Conservation (phyloP, 1,140 invertebrate genomes). For the Callitettix versicolor region DNA sequence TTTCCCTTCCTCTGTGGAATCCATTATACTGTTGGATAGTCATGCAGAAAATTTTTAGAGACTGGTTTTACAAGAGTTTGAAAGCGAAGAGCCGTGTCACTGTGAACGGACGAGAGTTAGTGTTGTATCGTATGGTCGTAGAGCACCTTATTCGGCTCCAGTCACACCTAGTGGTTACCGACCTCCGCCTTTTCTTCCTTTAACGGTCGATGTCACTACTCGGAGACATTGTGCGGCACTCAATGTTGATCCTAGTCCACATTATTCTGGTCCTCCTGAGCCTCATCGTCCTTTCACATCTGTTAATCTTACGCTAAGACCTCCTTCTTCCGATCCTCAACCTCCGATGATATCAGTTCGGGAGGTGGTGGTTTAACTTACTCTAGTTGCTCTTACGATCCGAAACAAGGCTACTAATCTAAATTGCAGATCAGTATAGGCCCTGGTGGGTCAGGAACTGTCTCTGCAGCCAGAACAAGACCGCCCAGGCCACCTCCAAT, state of each 20-base stretch:
- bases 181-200: conserved; percentile 12
- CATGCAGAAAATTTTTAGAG: too few species aligned
- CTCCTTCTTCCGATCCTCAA: conserved; percentile 46
- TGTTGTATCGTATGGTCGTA: conserved; percentile 11
- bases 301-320: conserved; percentile 52
- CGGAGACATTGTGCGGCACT: conserved; percentile 27
- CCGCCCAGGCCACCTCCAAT: neutral
- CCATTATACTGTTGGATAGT: too few species aligned
- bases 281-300: conserved; percentile 42
- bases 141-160: conserved; percentile 9
- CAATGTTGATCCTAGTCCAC: conserved; percentile 26
- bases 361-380: conserved; percentile 50
- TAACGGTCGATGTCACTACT: conserved; percentile 23
- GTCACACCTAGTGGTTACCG: neutral
- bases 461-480: conserved; percentile 17
- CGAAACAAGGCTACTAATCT: conserved; percentile 49
- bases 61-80: too few species aligned
- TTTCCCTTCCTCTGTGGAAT: too few species aligned
- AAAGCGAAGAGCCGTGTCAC: neutral
- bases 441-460: conserved; percentile 33
- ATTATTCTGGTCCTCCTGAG: conserved; percentile 18
- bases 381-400: conserved; percentile 49
- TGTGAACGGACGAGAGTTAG: conserved; percentile 18
- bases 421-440: conserved; percentile 57
- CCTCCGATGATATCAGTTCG: conserved; percentile 53